These are phyloP conservation scores for Willisornis vidua DNA, from an alignment of 2,113 vertebrate species.

Conservation along the genomic window DNA sequence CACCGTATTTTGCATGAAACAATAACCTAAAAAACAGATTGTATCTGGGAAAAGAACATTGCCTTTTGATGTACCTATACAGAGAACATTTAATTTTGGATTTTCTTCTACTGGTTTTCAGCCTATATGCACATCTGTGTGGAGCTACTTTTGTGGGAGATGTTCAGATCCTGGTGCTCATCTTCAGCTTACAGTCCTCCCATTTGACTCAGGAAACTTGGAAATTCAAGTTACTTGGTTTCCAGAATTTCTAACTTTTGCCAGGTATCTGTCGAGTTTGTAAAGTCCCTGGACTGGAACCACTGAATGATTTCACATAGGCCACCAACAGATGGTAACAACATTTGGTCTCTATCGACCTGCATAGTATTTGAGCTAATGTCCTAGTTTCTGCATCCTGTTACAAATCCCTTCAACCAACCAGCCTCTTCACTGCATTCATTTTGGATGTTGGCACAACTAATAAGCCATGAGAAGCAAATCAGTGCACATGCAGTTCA, in stretches of 20 bases:
- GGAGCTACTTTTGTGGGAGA: neutral
- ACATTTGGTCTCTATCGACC: conserved; percentile 49
- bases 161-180: neutral
- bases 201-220: neutral
- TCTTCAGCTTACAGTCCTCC: neutral
- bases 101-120: neutral
- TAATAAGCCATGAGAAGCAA: neutral
- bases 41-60: neutral
- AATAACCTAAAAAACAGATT: neutral
- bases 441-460: neutral
- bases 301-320: conserved; percentile 29
- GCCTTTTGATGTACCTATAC: neutral
- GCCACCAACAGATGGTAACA: conserved; percentile 41
- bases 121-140: neutral
- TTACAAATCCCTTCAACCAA: neutral
- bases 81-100: neutral
- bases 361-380: conserved; percentile 2
- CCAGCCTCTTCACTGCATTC: neutral
- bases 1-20: neutral
- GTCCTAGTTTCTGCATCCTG: conserved; percentile 42
- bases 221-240: neutral
- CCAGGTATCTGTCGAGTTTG: conserved; percentile 6
- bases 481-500: neutral
- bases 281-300: conserved; percentile 13
- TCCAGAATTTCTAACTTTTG: neutral